These are phyloP conservation scores for Tenrec ecaudatus DNA, from an alignment of 2,113 vertebrate species.

Conservation along the genomic window DNA sequence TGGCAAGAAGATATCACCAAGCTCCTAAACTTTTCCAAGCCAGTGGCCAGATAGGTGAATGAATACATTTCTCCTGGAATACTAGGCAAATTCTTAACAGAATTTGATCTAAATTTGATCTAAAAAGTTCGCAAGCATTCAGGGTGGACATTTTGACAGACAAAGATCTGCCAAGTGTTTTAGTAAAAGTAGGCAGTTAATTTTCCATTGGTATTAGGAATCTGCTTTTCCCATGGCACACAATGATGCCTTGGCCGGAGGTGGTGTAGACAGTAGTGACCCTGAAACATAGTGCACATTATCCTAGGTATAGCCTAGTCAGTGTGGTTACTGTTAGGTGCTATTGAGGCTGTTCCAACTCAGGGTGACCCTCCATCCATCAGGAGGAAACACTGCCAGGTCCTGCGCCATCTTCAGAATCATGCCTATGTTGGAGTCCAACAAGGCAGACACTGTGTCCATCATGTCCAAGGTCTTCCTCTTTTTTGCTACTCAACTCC, in stretches of 20 bases:
- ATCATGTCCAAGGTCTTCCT: no score
- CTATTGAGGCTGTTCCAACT: no score
- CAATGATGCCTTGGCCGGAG: slow-evolving; percentile 6
- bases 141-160: slow-evolving; percentile 10
- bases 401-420: no score
- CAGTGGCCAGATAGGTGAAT: neutral
- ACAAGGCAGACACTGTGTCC: no score
- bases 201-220: neutral
- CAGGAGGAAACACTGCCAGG: no score
- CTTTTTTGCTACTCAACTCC: no score
- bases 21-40: neutral
- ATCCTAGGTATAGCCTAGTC: no score
- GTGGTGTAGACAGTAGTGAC: neutral
- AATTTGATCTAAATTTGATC: slow-evolving; percentile 16
- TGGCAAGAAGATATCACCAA: neutral
- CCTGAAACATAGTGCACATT: neutral
- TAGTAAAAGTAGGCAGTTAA: slow-evolving; percentile 4
- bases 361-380: no score
- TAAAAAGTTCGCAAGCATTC: slow-evolving; percentile 14
- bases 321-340: no score
- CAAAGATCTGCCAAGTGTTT: slow-evolving; percentile 16
- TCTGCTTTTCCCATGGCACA: slow-evolving; percentile 20
- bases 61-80: no score
- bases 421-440: no score
- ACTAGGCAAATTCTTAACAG: neutral